These are phyloP conservation scores for Ornithorhynchus anatinus DNA, from an alignment of 2,113 vertebrate species.

Conservation along the genomic window DNA sequence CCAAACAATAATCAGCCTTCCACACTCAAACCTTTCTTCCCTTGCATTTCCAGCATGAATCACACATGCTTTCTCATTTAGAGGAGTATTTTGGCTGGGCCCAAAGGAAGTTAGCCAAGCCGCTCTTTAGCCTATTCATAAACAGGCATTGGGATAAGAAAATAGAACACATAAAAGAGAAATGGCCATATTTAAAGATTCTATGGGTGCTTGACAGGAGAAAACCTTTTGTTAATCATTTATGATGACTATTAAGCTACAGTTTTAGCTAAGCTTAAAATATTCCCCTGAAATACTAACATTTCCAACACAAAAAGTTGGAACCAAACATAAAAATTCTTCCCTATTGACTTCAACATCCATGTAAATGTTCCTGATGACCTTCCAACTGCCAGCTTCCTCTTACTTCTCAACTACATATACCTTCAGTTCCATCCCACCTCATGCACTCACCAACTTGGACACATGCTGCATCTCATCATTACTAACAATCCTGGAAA, in stretches of 20 bases:
- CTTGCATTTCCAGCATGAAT: neutral
- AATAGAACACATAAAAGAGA: neutral
- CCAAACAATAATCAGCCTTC: neutral
- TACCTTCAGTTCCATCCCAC: too few species aligned
- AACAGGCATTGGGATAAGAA: neutral
- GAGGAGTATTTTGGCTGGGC: neutral
- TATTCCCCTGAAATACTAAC: slow-evolving; percentile 43
- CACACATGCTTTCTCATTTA: neutral
- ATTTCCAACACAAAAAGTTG: slow-evolving; percentile 32
- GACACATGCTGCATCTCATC: too few species aligned
- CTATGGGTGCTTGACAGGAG: neutral
- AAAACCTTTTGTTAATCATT: slow-evolving; percentile 35
- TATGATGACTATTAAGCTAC: slow-evolving; percentile 41
- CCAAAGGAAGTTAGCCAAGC: neutral
- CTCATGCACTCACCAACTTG: too few species aligned
- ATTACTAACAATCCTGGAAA: too few species aligned
- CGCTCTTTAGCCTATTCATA: neutral
- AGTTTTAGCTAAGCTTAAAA: slow-evolving; percentile 48
- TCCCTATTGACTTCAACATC: too few species aligned
- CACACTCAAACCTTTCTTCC: neutral
- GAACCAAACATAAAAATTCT: slow-evolving; percentile 28
- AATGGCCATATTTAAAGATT: slow-evolving; percentile 9
- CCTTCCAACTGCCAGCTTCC: too few species aligned
- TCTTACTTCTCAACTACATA: too few species aligned
- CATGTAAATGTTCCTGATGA: too few species aligned